Evolutionary conservation across 2,888 invertebrate genomes (phyloP), one percentile per base, ranked within the genome.

Genomic region (Nycteola revayana): DNA sequence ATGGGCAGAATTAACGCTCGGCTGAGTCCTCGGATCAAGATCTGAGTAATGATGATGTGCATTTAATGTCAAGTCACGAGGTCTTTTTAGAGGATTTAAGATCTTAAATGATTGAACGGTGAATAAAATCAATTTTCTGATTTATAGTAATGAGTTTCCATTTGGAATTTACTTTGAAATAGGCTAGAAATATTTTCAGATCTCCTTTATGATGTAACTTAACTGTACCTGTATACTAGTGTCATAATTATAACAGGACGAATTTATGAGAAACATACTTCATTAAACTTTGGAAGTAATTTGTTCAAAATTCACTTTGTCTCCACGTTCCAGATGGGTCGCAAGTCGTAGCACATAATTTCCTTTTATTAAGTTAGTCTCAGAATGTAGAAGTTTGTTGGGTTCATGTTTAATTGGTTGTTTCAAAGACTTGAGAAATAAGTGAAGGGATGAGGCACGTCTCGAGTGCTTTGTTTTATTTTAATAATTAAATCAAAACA

Each of bases 281-380:
- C 76, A 79, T 82, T 82, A 82, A 83, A 84, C 74, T 83, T 79
- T 66, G 59, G 57, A 75, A 84, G 75, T 82, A 83, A 84, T 86
- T 83, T 78, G 75, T 80, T 81, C 75, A 78, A 81, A 81, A 78
- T 83, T 81, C 77, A 84, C 81, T 85, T 81, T 78, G 83, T 78
- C 80, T 71, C 66, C 63, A 65, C 66, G 70, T 64, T 67, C 72
- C 84, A 84, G 82, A 81, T 80, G 83, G 80, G 78, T 73, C 75
- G 74, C 78, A 73, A 79, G 78, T 73, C 75, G 74, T 78, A 73
- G 76, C 65, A 76, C 72, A 66, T 68, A 77, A 84, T 82, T 81
- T 74, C 70, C 72, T 75, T 82, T 81, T 79, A 83, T 85, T 81
- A 82, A 81, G 71, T 81, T 76, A 73, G 67, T 69, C 68, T 62